phyloP scores from a whole-genome alignment of 2,888 invertebrate species.

The Drosophila greeni region DNA sequence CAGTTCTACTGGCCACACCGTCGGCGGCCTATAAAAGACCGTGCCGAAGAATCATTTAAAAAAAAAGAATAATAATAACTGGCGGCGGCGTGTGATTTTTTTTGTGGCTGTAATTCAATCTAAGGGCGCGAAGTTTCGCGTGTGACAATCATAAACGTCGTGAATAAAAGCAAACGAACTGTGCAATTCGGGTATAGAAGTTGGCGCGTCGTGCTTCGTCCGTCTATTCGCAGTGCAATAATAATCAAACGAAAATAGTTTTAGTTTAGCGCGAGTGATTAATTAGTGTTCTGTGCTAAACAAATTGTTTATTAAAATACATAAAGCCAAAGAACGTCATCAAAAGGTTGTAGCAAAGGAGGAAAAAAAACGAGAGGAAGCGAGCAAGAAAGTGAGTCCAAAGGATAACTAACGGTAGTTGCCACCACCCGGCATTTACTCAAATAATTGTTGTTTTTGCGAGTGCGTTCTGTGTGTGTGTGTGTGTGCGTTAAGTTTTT shows the following conservation, averaged over 20 bases:
- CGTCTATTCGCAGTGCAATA: constrained; percentile 5
- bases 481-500: background rate
- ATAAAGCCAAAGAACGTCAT: constrained; percentile 1
- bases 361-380: constrained; percentile 1
- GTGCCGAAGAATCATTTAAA: background rate
- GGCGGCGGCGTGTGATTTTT: background rate
- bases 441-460: constrained; percentile 4
- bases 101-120: background rate
- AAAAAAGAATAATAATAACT: background rate
- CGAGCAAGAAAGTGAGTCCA: constrained; percentile 9
- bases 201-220: background rate
- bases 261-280: background rate
- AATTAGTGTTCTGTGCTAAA: background rate
- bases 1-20: too few relatives aligned
- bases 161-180: background rate
- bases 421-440: constrained; percentile 2
- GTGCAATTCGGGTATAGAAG: background rate
- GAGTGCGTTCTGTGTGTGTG: background rate
- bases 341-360: background rate
- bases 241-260: background rate
- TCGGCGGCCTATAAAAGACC: too few relatives aligned
- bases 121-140: background rate
- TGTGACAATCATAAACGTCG: background rate
- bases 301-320: background rate
- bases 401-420: constrained; percentile 20